Percentiles rank a stretch among this genome's conserved stretches.
Evolutionary conservation across 2,888 invertebrate genomes (phyloP).

Genomic region (Sympetrum striolatum): DNA sequence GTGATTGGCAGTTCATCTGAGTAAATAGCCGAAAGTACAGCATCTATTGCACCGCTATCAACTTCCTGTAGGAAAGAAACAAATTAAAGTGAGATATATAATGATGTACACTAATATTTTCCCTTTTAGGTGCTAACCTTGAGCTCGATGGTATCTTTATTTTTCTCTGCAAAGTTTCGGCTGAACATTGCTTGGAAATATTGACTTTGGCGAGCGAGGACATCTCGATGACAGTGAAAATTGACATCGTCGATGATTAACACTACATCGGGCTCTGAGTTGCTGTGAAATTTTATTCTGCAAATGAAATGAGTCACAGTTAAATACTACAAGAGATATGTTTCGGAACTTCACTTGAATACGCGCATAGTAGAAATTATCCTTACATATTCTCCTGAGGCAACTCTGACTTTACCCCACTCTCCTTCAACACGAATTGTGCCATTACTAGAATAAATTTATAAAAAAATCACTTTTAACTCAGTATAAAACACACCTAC

Average conservation of each 20-base stretch:
- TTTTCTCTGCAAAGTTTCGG: constrained; percentile 58
- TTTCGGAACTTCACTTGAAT: background rate
- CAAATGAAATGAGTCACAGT: background rate
- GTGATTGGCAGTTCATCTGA: constrained; percentile 3
- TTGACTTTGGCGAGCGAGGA: constrained; percentile 57
- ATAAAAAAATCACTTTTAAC: too few species aligned
- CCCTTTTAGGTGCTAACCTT: constrained; percentile 54
- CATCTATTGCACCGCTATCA: constrained; percentile 56
- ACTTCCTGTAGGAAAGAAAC: constrained; percentile 55
- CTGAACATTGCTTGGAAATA: constrained; percentile 62
- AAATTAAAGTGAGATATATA: background rate
- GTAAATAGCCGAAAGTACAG: constrained; percentile 55
- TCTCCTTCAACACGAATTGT: background rate
- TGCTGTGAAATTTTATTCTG: constrained; percentile 1
- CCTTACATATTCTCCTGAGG: constrained; percentile 12
- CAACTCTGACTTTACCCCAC: background rate
- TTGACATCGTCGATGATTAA: constrained; percentile 52
- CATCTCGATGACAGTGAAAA: constrained; percentile 54
- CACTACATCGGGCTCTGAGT: constrained; percentile 52
- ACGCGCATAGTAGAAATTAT: background rate
- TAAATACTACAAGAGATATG: background rate
- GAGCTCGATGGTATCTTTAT: constrained; percentile 55
- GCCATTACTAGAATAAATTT: background rate
- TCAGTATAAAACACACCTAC: background rate
- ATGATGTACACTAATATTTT: background rate